Evolutionary conservation across 2,113 vertebrate species (phyloP), one percentile per base, ranked within the genome.

Genomic region (Paramormyrops kingsleyae): DNA sequence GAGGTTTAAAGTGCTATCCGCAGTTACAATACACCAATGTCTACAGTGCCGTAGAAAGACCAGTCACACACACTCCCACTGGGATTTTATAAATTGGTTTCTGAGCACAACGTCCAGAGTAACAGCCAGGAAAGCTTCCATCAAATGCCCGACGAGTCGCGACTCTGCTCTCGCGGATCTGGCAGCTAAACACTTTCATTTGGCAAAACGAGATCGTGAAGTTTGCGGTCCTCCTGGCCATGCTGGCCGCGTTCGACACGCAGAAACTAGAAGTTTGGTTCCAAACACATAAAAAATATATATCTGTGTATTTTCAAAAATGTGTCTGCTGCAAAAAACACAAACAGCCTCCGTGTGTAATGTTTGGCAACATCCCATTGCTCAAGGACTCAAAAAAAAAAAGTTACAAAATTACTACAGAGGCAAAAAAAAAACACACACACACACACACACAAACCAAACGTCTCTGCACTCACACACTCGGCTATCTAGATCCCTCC

Each of bases 1-100:
- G 39, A 10, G 39, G 12, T 47, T 89, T 89, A 89, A 89, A 89
- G 89, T 89, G 89, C 89, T 59, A 62, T 39, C 53, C 39, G 47
- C 44, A 56, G 87, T 39, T 88, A 62, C 31, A 44, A 31, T 62
- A 83, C 24, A 74, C 24, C 9, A n/a, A 15, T 24, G 42, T 31
- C 4, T 3, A 47, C 62, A 59, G 2, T 47, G 87, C 62, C 7
- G 42, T 39, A 49, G 42, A 24, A 52, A 59, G 6, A 49, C 27
- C 52, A 44, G 50, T 44, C 27, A n/a, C 52, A 56, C 12, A 31
- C 85, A 46, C 31, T 59, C 52, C 87, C 52, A 62, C 24, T 24
- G 74, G 35, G 74, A 80, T 42, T 80, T 42, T 2, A 70, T 31
- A 31, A 70, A 70, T 4, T 12, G 62, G 62, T 70, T 17, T 27